A percentile compares a stretch with the other conserved stretches of the same genome.
These are phyloP conservation scores for Mesocricetus auratus DNA, from an alignment of 2,113 vertebrate species.

Conservation along the genomic window DNA sequence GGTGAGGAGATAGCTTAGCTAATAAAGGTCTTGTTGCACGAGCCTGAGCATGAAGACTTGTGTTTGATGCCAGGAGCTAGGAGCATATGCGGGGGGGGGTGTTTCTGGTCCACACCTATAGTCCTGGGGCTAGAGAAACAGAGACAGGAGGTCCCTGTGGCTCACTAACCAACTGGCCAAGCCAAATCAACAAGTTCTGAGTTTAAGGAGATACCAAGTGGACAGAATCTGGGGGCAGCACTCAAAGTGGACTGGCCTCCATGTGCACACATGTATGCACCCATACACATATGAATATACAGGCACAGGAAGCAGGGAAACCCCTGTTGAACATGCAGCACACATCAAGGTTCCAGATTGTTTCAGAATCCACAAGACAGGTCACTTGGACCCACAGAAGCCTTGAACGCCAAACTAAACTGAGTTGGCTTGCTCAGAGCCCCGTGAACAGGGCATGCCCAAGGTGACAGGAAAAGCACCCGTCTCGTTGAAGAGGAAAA, in stretches of 20 bases:
- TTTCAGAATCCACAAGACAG: not conserved
- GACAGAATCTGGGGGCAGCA: not conserved
- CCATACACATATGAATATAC: not conserved
- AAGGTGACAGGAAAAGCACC: not conserved
- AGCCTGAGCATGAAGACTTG: not conserved
- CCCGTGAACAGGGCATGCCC: not conserved
- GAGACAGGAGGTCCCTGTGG: not conserved
- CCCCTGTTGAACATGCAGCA: rapidly evolving
- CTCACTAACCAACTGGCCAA: not conserved
- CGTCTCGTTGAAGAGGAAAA: not conserved
- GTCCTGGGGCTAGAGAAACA: not conserved
- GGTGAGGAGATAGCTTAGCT: too few species aligned
- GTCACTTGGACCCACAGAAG: not conserved
- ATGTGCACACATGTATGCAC: too few species aligned
- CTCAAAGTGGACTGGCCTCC: not conserved
- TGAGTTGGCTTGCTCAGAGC: not conserved
- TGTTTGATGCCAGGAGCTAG: not conserved
- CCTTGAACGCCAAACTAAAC: slow-evolving; percentile 24
- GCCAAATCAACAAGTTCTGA: not conserved
- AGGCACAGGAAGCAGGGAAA: too few species aligned
- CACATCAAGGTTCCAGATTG: not conserved
- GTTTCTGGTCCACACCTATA: not conserved
- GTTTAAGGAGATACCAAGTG: not conserved
- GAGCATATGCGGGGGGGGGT: too few species aligned
- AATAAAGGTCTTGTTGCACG: not conserved